phyloP scores from a whole-genome alignment of 2,888 invertebrate species.

The Dendrolimus pini region DNA sequence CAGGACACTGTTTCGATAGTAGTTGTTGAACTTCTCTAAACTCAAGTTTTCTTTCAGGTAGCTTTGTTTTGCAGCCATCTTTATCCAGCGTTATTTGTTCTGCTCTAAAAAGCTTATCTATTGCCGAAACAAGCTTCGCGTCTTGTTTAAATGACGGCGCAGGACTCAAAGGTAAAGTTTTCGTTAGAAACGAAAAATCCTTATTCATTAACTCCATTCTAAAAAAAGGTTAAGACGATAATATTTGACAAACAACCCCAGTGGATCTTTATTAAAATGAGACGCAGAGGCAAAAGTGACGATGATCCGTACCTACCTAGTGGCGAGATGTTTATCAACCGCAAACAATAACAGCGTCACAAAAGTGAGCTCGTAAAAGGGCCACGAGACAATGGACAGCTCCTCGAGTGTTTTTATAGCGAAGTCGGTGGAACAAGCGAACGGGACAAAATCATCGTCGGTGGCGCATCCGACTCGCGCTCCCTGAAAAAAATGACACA shows the following conservation, averaged over 20 bases:
- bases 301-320: constrained; percentile 72
- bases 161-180: constrained; percentile 35
- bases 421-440: constrained; percentile 63
- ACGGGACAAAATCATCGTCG: constrained; percentile 71
- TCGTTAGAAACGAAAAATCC: constrained; percentile 39
- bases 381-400: constrained; percentile 67
- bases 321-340: constrained; percentile 75
- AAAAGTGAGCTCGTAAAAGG: constrained; percentile 73
- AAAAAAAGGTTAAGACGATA: constrained; percentile 45
- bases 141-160: constrained; percentile 48
- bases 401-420: constrained; percentile 67
- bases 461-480: constrained; percentile 71
- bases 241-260: constrained; percentile 60
- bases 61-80: constrained; percentile 18
- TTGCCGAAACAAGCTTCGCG: constrained; percentile 48
- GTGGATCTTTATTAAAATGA: constrained; percentile 53
- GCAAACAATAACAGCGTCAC: constrained; percentile 74
- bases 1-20: constrained; percentile 24
- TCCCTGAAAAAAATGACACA: constrained; percentile 68
- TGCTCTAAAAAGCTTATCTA: constrained; percentile 44
- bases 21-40: constrained; percentile 53
- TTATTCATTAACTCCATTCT: constrained; percentile 62
- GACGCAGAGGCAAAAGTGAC: constrained; percentile 61
- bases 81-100: constrained; percentile 17
- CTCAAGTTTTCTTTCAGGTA: constrained; percentile 54